These are phyloP conservation scores for Drosophila cognata DNA, from an alignment of 2,888 invertebrate genomes.

Conservation along the genomic window DNA sequence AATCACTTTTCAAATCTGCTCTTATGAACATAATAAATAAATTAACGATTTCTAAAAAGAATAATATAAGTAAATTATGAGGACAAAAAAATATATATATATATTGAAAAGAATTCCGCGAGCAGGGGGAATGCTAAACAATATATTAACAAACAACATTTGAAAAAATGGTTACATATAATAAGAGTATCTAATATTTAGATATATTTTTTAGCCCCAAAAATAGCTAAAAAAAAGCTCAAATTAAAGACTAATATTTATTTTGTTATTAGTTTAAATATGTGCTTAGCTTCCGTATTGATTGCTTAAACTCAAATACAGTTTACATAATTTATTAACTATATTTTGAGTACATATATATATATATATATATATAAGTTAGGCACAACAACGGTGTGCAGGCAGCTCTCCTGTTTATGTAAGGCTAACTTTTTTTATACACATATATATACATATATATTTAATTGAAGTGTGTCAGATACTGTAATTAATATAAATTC, in stretches of 20 bases:
- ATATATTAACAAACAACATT: not conserved
- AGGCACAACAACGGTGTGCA: not conserved
- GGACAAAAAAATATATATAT: not conserved
- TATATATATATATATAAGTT: not conserved
- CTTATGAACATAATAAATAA: not conserved
- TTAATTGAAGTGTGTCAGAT: conserved; percentile 48
- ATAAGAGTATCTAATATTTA: not conserved
- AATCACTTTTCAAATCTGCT: not conserved
- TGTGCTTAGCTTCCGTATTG: not conserved
- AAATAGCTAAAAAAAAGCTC: not conserved
- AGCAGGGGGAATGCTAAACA: accelerated
- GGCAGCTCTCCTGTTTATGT: not conserved
- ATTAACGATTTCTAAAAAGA: not conserved
- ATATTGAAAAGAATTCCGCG: not conserved
- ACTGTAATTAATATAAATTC: conserved; percentile 53
- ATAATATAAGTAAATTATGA: too few species aligned
- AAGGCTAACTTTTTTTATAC: not conserved
- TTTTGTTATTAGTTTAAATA: not conserved
- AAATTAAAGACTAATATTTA: not conserved
- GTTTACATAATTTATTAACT: not conserved
- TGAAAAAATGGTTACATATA: not conserved
- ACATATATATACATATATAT: not conserved
- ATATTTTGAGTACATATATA: not conserved
- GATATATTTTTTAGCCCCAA: not conserved
- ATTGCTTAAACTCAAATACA: not conserved